Percentiles rank a stretch among this genome's conserved stretches.
phyloP scores from a whole-genome alignment of 1,140 invertebrate species.

The Calosoma granatense region DNA sequence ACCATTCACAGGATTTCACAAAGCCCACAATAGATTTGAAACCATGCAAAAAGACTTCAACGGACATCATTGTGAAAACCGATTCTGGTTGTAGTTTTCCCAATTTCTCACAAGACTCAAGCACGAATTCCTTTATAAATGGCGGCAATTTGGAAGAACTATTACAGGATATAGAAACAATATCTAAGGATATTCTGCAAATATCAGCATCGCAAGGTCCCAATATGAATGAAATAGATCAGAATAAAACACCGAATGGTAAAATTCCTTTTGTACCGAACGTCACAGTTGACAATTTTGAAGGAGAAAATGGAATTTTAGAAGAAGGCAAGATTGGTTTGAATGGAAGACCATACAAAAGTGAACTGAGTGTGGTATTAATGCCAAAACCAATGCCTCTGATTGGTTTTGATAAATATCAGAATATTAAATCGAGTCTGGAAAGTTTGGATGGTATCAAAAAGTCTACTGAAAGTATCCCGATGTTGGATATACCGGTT shows the following conservation, averaged over 20 bases:
- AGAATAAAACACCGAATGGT: neutral
- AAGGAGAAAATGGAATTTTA: slow-evolving; percentile 24
- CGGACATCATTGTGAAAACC: slow-evolving; percentile 29
- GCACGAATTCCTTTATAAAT: slow-evolving; percentile 30
- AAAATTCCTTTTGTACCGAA: slow-evolving; percentile 27
- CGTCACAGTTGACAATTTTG: slow-evolving; percentile 37
- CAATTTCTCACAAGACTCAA: slow-evolving; percentile 11
- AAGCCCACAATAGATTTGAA: neutral
- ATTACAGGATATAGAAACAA: slow-evolving; percentile 39
- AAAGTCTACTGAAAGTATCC: too few relatives aligned
- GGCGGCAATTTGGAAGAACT: slow-evolving; percentile 38
- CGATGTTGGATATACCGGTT: too few relatives aligned
- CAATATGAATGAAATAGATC: slow-evolving; percentile 23
- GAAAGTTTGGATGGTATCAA: neutral
- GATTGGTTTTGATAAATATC: slow-evolving; percentile 32
- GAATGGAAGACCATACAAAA: slow-evolving; percentile 24
- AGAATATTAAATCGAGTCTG: slow-evolving; percentile 19
- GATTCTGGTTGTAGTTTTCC: slow-evolving; percentile 27
- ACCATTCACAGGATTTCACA: neutral
- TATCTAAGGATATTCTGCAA: slow-evolving; percentile 36
- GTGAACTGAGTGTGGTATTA: slow-evolving; percentile 30
- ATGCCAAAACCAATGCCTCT: slow-evolving; percentile 33
- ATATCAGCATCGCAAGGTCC: slow-evolving; percentile 11
- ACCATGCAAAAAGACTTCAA: slow-evolving; percentile 21
- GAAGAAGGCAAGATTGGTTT: slow-evolving; percentile 14